Evolutionary conservation across 2,113 vertebrate species (phyloP).

Genomic region (Tachycineta bicolor): DNA sequence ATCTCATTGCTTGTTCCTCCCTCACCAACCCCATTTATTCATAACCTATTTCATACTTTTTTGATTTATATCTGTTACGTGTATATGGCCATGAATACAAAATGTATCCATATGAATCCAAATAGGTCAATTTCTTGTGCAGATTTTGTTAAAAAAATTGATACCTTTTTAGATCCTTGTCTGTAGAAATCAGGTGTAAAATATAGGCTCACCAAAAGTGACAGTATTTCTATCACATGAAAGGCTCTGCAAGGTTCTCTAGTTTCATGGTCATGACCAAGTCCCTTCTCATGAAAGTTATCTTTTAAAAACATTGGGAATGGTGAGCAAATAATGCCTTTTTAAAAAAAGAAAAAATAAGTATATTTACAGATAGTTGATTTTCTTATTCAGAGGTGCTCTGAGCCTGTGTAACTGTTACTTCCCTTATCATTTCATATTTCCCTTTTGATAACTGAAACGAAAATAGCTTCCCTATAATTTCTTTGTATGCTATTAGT

Average conservation of each 20-base stretch:
- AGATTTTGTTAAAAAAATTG: not conserved
- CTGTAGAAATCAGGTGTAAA: constrained; percentile 45
- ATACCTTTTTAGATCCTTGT: constrained; percentile 12
- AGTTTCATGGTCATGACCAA: constrained; percentile 21
- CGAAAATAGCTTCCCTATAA: not conserved
- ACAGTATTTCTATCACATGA: not conserved
- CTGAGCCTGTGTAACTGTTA: not conserved
- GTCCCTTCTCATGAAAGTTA: constrained; percentile 8
- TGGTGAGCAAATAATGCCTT: not conserved
- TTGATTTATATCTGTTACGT: constrained; percentile 53
- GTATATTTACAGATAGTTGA: not conserved
- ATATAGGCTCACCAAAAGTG: constrained; percentile 45
- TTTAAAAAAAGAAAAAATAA: not conserved
- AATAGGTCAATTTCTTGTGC: constrained; percentile 63
- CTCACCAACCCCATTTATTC: constrained; percentile 33
- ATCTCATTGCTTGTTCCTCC: not conserved
- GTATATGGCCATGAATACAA: constrained; percentile 55
- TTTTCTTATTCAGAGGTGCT: not conserved
- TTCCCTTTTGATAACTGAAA: not conserved
- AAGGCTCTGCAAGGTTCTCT: constrained; percentile 18
- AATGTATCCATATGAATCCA: constrained; percentile 54
- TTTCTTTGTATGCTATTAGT: not conserved
- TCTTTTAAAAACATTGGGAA: not conserved
- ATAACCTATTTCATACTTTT: constrained; percentile 54
- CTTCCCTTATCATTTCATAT: not conserved